These are phyloP conservation scores for Mustela erminea DNA, from an alignment of 2,797 vertebrate genomes.

Conservation along the genomic window DNA sequence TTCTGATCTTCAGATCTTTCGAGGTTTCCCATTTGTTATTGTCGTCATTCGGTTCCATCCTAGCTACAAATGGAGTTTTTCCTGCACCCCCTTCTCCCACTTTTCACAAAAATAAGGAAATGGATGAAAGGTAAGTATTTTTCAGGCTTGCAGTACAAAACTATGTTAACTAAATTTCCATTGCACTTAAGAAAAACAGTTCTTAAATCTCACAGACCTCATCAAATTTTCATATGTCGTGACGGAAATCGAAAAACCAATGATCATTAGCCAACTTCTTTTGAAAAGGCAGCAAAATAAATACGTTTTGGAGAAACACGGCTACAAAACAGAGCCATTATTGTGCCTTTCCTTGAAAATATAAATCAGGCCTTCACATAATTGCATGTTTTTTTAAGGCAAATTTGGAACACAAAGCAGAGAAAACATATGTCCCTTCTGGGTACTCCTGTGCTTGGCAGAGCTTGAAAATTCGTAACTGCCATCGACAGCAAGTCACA, in stretches of 20 bases:
- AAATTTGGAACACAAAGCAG: constrained; percentile 82
- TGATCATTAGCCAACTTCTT: constrained; percentile 72
- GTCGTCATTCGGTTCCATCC: not conserved
- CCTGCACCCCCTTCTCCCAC: not conserved
- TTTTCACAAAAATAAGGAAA: not conserved
- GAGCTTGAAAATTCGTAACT: constrained; percentile 71
- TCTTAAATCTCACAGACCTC: constrained; percentile 66
- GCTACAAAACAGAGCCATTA: constrained; percentile 75
- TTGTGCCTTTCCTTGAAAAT: constrained; percentile 77
- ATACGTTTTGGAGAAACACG: constrained; percentile 60
- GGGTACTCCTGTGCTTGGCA: constrained; percentile 75
- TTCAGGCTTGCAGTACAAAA: not conserved
- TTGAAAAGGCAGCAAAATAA: constrained; percentile 59
- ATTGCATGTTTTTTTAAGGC: constrained; percentile 79
- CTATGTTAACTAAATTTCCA: not conserved
- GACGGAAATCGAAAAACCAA: constrained; percentile 42
- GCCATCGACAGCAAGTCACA: constrained; percentile 68
- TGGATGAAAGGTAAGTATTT: not conserved
- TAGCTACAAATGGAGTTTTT: not conserved
- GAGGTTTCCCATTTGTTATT: not conserved
- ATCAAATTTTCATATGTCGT: constrained; percentile 64
- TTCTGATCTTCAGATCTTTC: rapidly evolving
- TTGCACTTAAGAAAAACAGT: constrained; percentile 20
- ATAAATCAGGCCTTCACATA: constrained; percentile 81
- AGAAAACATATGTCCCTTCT: constrained; percentile 84